Evolutionary conservation across 2,113 vertebrate species (phyloP).

Genomic region (Tamias sibiricus): DNA sequence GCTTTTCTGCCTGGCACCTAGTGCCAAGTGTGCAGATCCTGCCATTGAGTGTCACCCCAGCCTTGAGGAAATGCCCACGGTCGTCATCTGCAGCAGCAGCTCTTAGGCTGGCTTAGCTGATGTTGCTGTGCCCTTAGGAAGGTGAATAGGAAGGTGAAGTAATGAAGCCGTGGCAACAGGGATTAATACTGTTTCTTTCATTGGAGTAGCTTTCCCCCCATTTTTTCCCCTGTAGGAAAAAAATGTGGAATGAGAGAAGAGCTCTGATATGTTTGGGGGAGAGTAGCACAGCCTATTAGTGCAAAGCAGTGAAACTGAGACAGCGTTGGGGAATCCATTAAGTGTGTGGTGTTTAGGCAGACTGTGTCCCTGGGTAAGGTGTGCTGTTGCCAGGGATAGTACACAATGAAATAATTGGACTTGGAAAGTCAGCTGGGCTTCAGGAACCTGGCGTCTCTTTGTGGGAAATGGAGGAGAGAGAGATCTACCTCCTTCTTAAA

Average conservation of each 20-base stretch:
- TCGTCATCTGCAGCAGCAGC: constrained; percentile 40
- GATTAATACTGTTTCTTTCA: constrained; percentile 56
- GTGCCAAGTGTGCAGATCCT: neutral
- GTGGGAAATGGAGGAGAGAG: constrained; percentile 43
- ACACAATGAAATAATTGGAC: constrained; percentile 96
- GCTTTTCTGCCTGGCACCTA: neutral
- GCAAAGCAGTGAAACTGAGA: constrained; percentile 95
- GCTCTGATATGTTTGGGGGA: constrained; percentile 90
- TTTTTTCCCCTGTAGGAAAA: constrained; percentile 30
- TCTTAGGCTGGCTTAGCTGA: constrained; percentile 18
- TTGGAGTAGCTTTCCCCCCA: neutral
- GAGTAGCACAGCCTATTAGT: constrained; percentile 97
- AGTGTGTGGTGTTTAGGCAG: constrained; percentile 93
- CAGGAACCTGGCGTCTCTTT: constrained; percentile 88
- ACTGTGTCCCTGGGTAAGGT: constrained; percentile 90
- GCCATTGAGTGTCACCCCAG: neutral
- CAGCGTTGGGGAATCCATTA: constrained; percentile 98
- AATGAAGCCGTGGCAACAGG: constrained; percentile 75
- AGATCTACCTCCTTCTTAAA: constrained; percentile 70
- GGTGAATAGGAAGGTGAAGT: constrained; percentile 75
- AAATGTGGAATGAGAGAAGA: constrained; percentile 86
- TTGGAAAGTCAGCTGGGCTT: constrained; percentile 97
- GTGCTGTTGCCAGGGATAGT: constrained; percentile 91
- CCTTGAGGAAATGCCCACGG: constrained; percentile 35
- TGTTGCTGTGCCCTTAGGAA: constrained; percentile 71